Conservation (phyloP, 2,113 vertebrate species). For the Zosterops lateralis region DNA sequence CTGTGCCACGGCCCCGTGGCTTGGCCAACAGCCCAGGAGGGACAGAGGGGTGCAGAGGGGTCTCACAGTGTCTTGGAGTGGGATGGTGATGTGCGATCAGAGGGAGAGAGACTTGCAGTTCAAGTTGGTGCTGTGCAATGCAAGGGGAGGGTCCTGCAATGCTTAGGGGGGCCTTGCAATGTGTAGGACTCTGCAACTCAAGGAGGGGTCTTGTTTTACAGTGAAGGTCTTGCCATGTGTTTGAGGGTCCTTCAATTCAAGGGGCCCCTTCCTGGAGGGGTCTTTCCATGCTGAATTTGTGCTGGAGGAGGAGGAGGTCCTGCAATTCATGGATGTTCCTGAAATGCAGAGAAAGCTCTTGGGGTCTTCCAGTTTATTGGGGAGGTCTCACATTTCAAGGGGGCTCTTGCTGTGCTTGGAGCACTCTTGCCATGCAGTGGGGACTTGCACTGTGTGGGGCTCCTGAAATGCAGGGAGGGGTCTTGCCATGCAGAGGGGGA, state of each 20-base stretch:
- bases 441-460: neutral
- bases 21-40: accelerated
- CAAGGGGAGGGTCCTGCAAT: neutral
- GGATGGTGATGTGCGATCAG: neutral
- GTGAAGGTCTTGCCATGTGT: neutral
- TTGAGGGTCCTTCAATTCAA: neutral
- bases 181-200: neutral
- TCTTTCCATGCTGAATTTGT: neutral
- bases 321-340: neutral
- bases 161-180: neutral
- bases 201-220: neutral
- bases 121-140: neutral
- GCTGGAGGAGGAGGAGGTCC: too few species aligned
- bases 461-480: neutral
- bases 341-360: neutral
- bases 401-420: neutral
- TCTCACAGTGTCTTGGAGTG: accelerated
- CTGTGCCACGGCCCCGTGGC: neutral
- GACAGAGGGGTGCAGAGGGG: neutral
- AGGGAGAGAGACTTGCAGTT: neutral
- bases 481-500: accelerated
- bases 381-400: neutral
- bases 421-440: neutral
- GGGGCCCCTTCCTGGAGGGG: neutral
- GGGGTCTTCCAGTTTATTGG: too few species aligned